Evolutionary conservation across 2,888 invertebrate species (phyloP).

Genomic region (Gnatocerus cornutus): DNA sequence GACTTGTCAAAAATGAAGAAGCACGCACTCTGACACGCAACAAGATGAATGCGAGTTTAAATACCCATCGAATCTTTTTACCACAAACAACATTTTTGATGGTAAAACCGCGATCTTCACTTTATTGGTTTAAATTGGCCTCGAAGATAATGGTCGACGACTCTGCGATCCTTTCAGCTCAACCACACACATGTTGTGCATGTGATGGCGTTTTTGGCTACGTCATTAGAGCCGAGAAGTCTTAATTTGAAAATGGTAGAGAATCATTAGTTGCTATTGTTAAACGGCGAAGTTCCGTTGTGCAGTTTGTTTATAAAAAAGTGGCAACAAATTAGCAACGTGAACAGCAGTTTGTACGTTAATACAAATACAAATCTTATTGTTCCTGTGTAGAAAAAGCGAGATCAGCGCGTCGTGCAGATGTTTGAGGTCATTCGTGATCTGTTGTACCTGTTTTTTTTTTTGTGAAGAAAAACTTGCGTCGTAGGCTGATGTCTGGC

Average conservation of each 20-base stretch:
- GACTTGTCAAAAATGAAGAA: slow-evolving; percentile 14
- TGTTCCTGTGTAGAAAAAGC: slow-evolving; percentile 27
- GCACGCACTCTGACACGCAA: slow-evolving; percentile 30
- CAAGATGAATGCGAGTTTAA: slow-evolving; percentile 34
- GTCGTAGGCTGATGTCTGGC: slow-evolving; percentile 12
- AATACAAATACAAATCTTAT: slow-evolving; percentile 16
- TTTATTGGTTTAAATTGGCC: slow-evolving; percentile 24
- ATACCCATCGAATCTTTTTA: background rate
- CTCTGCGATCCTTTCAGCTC: slow-evolving; percentile 43
- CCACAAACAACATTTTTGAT: slow-evolving; percentile 5
- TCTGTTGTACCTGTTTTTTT: slow-evolving; percentile 31
- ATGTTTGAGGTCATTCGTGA: slow-evolving; percentile 38
- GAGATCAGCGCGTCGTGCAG: slow-evolving; percentile 35
- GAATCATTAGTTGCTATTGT: background rate
- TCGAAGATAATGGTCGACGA: slow-evolving; percentile 33
- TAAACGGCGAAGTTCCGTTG: slow-evolving; percentile 12
- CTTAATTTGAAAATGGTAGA: no score
- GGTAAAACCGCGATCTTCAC: slow-evolving; percentile 1
- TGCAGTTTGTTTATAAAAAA: no score
- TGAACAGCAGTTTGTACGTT: slow-evolving; percentile 11
- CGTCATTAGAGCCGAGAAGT: slow-evolving; percentile 9
- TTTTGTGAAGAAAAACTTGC: slow-evolving; percentile 12
- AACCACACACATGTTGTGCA: slow-evolving; percentile 60
- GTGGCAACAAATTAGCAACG: slow-evolving; percentile 11
- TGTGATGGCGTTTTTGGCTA: slow-evolving; percentile 50